These are phyloP conservation scores for Sinhomidia bicolor DNA, from an alignment of 2,888 invertebrate species.

Conservation along the genomic window DNA sequence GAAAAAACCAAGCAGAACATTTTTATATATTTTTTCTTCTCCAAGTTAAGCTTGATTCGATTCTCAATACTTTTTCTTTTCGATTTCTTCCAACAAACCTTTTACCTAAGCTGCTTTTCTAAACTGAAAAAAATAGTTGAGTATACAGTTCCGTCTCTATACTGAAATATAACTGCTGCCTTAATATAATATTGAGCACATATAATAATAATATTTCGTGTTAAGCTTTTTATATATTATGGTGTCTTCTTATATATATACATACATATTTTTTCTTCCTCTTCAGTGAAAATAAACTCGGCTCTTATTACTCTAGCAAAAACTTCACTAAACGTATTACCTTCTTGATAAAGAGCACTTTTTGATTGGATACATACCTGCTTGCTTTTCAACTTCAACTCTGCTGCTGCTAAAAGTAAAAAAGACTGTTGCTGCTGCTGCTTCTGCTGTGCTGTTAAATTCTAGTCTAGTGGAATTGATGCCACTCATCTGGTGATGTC, in stretches of 20 bases:
- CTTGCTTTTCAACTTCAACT: no score
- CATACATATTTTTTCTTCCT: no score
- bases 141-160: no score
- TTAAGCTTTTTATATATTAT: no score
- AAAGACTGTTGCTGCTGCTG: slow-evolving; percentile 46
- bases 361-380: slow-evolving; percentile 53
- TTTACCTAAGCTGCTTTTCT: slow-evolving; percentile 38
- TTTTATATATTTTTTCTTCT: no score
- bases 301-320: not conserved
- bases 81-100: not conserved
- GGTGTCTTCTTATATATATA: no score
- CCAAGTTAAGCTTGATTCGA: not conserved
- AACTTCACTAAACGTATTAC: slow-evolving; percentile 22
- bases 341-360: slow-evolving; percentile 32
- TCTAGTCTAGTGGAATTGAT: slow-evolving; percentile 16
- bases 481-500: slow-evolving; percentile 33
- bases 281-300: slow-evolving; percentile 27
- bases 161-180: no score
- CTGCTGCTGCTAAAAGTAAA: not conserved
- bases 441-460: no score
- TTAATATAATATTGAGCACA: no score
- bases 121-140: not conserved
- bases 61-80: slow-evolving; percentile 16
- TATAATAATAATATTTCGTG: no score
- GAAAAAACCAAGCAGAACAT: slow-evolving; percentile 27